A percentile compares a stretch with the other conserved stretches of the same genome.
These are phyloP conservation scores for Flexamia atlantica DNA, from an alignment of 2,888 invertebrate species.

Conservation along the genomic window DNA sequence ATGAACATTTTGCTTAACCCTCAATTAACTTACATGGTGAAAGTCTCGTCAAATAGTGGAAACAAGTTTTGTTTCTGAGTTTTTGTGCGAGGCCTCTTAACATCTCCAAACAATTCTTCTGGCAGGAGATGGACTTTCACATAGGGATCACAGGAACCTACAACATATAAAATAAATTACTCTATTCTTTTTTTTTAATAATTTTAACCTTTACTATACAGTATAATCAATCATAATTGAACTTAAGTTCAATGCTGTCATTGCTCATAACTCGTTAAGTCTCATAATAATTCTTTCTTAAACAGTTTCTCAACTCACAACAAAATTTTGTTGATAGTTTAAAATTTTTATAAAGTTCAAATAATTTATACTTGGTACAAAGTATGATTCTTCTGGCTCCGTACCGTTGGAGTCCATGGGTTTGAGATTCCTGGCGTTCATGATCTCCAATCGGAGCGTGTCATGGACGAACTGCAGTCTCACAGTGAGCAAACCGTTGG, in stretches of 20 bases:
- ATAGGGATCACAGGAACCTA: constrained; percentile 95
- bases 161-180: constrained; percentile 69
- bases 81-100: constrained; percentile 90
- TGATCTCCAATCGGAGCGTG: constrained; percentile 87
- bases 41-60: constrained; percentile 96
- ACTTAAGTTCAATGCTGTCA: too few species aligned
- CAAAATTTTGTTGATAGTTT: too few species aligned
- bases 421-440: constrained; percentile 92
- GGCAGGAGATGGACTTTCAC: constrained; percentile 92
- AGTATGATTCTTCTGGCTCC: constrained; percentile 63
- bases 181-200: too few species aligned
- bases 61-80: constrained; percentile 95
- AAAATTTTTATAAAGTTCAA: too few species aligned
- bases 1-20: too few species aligned
- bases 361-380: too few species aligned
- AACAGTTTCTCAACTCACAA: too few species aligned
- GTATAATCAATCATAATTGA: too few species aligned
- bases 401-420: constrained; percentile 94
- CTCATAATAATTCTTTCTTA: too few species aligned
- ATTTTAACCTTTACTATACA: too few species aligned
- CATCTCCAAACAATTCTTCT: constrained; percentile 87
- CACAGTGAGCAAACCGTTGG: constrained; percentile 88
- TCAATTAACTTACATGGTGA: constrained; percentile 88
- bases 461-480: constrained; percentile 85
- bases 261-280: too few species aligned